Evolutionary conservation across 2,888 invertebrate genomes (phyloP).

Genomic region (Rhamphomyia laevipes): DNA sequence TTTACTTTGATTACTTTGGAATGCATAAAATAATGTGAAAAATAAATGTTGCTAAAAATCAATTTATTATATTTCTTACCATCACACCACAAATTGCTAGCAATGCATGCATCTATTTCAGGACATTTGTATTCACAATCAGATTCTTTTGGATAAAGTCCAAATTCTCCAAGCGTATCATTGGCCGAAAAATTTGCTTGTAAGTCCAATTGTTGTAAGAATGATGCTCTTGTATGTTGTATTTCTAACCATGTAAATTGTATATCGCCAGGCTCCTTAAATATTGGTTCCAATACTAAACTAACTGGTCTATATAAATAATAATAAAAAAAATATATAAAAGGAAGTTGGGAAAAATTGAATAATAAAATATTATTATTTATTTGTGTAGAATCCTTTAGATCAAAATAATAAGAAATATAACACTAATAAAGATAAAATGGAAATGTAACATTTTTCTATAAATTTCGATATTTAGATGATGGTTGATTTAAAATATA

Average conservation of each 20-base stretch:
- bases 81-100: conserved; percentile 62
- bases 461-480: no score
- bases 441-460: no score
- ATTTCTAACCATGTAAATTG: conserved; percentile 71
- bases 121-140: conserved; percentile 55
- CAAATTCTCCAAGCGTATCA: conserved; percentile 37
- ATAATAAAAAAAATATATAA: neutral
- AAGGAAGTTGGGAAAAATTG: neutral
- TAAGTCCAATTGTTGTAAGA: conserved; percentile 46
- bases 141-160: conserved; percentile 37
- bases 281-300: conserved; percentile 55
- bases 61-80: conserved; percentile 37
- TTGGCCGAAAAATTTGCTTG: conserved; percentile 30
- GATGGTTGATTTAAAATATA: no score
- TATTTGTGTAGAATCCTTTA: neutral
- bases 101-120: conserved; percentile 67
- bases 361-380: no score
- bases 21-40: no score
- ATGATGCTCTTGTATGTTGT: conserved; percentile 48
- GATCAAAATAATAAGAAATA: neutral
- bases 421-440: no score
- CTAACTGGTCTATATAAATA: conserved; percentile 41
- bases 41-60: neutral
- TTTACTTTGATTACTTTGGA: no score
- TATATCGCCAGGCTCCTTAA: conserved; percentile 60